These are phyloP conservation scores for Prunella strophiata DNA, from an alignment of 2,797 vertebrate species.

Conservation along the genomic window DNA sequence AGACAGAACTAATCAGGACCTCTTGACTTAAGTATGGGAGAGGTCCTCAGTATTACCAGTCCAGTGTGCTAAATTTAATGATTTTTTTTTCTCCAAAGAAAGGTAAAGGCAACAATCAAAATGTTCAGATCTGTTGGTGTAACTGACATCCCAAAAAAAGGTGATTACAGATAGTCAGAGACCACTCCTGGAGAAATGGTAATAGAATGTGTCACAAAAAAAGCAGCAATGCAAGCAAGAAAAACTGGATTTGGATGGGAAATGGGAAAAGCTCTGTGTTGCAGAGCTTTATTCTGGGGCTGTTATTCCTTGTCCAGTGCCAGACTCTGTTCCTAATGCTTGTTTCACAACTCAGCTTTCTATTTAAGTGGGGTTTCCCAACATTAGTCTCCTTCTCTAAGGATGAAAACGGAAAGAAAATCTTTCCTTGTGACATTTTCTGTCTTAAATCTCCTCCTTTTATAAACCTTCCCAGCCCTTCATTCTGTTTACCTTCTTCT, in stretches of 20 bases:
- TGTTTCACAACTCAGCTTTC: not conserved
- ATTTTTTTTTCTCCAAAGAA: not conserved
- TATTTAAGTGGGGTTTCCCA: not conserved
- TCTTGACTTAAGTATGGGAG: not conserved
- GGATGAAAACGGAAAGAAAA: not conserved
- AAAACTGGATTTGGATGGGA: not conserved
- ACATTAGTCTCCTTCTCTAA: not conserved
- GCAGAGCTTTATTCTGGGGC: not conserved
- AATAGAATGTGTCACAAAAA: not conserved
- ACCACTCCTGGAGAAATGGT: accelerated
- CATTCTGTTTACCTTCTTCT: not conserved
- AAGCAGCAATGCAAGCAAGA: not conserved
- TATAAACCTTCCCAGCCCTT: not conserved
- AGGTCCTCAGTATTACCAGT: not conserved
- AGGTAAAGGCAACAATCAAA: not conserved
- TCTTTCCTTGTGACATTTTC: not conserved
- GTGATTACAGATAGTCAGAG: not conserved
- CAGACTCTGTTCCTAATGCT: not conserved
- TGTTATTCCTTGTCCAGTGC: not conserved
- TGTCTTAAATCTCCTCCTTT: not conserved
- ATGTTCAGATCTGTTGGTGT: not conserved
- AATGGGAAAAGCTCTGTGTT: not conserved
- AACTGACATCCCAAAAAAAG: not conserved
- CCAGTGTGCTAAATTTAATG: not conserved
- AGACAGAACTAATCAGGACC: not conserved